These are phyloP conservation scores for Myiothlypis coronata DNA, from an alignment of 2,797 vertebrate genomes.

Conservation along the genomic window DNA sequence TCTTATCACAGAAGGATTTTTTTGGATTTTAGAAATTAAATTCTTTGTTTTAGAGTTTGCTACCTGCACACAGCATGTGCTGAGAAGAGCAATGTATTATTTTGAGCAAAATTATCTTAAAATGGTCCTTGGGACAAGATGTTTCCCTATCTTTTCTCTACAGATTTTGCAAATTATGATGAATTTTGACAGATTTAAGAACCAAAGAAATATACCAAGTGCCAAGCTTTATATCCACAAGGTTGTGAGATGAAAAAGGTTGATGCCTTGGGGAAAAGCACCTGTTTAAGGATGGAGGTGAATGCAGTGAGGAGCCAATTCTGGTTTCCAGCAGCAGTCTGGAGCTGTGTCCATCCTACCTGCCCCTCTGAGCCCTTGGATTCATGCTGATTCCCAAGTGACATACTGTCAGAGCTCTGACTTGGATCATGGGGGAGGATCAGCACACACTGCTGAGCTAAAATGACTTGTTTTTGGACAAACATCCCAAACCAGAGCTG, in stretches of 20 bases:
- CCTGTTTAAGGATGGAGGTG: background rate
- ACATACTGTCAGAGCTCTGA: background rate
- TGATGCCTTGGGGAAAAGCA: background rate
- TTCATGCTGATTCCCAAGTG: rapidly evolving
- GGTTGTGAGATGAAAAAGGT: background rate
- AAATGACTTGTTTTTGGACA: background rate
- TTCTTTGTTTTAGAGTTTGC: background rate
- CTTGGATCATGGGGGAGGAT: background rate
- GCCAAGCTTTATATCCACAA: background rate
- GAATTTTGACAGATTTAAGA: background rate
- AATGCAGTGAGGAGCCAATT: background rate
- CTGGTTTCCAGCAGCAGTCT: background rate
- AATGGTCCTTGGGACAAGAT: background rate
- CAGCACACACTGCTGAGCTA: background rate
- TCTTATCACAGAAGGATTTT: background rate
- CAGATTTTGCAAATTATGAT: background rate
- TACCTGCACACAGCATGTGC: background rate
- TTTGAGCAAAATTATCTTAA: background rate
- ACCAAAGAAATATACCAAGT: background rate
- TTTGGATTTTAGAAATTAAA: background rate
- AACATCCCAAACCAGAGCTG: background rate
- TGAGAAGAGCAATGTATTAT: background rate
- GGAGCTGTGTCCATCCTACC: background rate
- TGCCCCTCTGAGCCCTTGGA: background rate
- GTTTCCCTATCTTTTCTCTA: background rate